Evolutionary conservation across 2,888 invertebrate genomes (phyloP).

Genomic region (Mythimna loreyi): DNA sequence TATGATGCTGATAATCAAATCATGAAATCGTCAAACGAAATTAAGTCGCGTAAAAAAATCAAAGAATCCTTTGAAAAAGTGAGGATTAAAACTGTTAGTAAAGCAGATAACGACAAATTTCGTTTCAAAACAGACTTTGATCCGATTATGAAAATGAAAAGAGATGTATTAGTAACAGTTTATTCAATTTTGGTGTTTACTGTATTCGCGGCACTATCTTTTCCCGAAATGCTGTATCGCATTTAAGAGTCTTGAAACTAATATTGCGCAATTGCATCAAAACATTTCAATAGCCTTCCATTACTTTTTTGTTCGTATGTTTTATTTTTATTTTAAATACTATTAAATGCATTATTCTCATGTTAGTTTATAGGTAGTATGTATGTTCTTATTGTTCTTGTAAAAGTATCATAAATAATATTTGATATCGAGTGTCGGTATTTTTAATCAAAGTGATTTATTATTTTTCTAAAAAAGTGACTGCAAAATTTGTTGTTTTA

Average conservation of each 20-base stretch:
- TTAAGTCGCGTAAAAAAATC: constrained; percentile 36
- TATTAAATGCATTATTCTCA: constrained; percentile 15
- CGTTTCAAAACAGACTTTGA: constrained; percentile 69
- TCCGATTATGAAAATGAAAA: constrained; percentile 80
- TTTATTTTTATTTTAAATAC: constrained; percentile 4
- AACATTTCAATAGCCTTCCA: constrained; percentile 1
- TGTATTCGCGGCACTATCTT: constrained; percentile 85
- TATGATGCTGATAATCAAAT: constrained; percentile 38
- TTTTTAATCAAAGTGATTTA: constrained; percentile 1
- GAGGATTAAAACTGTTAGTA: constrained; percentile 39
- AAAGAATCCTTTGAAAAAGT: constrained; percentile 38
- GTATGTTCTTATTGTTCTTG: neutral
- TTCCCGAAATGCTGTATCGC: constrained; percentile 75
- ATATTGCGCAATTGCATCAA: constrained; percentile 8
- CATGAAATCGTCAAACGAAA: constrained; percentile 43
- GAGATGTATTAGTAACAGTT: constrained; percentile 84
- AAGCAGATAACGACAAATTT: constrained; percentile 43
- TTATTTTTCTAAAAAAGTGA: neutral
- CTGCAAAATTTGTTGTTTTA: constrained; percentile 32
- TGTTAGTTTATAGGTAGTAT: constrained; percentile 11
- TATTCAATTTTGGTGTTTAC: constrained; percentile 86
- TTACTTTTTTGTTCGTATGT: neutral
- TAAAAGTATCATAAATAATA: neutral
- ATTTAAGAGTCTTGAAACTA: constrained; percentile 20
- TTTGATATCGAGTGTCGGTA: neutral